These are phyloP conservation scores for Castor canadensis DNA, from an alignment of 2,113 vertebrate species.

Conservation along the genomic window DNA sequence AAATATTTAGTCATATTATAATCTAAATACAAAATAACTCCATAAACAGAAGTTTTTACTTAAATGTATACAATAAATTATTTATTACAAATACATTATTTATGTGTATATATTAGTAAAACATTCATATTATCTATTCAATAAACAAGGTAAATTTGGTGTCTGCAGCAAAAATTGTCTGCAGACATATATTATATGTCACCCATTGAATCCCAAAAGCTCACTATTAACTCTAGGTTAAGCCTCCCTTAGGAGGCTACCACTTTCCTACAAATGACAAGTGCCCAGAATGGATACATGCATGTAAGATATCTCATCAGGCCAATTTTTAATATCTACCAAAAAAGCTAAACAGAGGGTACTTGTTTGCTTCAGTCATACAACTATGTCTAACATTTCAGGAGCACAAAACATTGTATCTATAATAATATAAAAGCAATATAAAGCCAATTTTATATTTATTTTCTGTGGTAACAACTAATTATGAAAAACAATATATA, in stretches of 20 bases:
- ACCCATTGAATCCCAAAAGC: not conserved
- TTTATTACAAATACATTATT: not conserved
- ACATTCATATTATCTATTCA: not conserved
- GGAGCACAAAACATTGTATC: not conserved
- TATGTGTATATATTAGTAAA: not conserved
- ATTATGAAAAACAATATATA: constrained; percentile 40
- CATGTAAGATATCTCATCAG: not conserved
- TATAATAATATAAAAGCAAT: not conserved
- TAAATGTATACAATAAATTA: constrained; percentile 3
- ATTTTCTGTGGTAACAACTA: not conserved
- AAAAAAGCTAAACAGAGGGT: not conserved
- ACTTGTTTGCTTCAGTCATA: not conserved
- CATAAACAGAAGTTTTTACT: not conserved
- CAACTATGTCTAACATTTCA: not conserved
- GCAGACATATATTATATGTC: not conserved
- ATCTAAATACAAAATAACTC: not conserved
- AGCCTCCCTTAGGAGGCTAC: not conserved
- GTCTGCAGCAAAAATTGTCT: not conserved
- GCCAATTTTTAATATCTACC: not conserved
- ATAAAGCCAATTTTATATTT: not conserved
- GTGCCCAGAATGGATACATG: not conserved
- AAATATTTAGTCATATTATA: not conserved
- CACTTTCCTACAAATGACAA: not conserved
- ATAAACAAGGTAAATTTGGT: not conserved
- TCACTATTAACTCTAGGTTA: not conserved